A percentile compares a stretch with the other conserved stretches of the same genome.
These are phyloP conservation scores for Rhingia campestris DNA, from an alignment of 2,888 invertebrate species.

Conservation along the genomic window DNA sequence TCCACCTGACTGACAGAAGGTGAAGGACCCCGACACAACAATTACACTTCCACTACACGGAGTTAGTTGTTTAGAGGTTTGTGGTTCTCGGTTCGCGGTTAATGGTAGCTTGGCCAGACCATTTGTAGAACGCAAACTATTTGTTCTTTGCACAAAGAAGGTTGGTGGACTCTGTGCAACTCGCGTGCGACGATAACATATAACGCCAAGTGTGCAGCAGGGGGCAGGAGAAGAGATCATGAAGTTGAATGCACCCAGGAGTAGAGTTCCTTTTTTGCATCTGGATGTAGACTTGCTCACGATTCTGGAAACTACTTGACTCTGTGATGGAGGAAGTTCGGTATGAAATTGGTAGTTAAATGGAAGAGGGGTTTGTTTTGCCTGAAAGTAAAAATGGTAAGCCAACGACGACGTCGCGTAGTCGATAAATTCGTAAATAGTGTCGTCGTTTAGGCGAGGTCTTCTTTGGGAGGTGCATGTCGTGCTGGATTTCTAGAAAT, in stretches of 20 bases:
- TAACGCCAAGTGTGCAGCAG: conserved; percentile 15
- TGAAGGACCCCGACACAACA: conserved; percentile 69
- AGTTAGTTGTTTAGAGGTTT: conserved; percentile 43
- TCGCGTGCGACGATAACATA: conserved; percentile 27
- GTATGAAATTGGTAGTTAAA: conserved; percentile 22
- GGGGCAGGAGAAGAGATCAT: conserved; percentile 5
- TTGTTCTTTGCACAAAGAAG: conserved; percentile 59
- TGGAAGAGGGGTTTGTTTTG: conserved; percentile 27
- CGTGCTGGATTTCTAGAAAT: conserved; percentile 54
- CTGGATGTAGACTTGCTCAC: neutral
- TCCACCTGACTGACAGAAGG: conserved; percentile 73
- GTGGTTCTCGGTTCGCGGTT: conserved; percentile 34
- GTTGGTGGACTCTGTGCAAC: conserved; percentile 50
- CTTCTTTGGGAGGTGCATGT: conserved; percentile 35
- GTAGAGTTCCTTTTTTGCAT: neutral
- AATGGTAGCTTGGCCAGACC: conserved; percentile 41
- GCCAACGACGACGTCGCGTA: neutral
- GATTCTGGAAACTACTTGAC: conserved; percentile 15
- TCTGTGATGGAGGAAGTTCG: conserved; percentile 5
- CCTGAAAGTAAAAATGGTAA: conserved; percentile 50
- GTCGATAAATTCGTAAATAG: conserved; percentile 27
- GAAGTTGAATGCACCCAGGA: conserved; percentile 62
- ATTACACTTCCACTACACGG: conserved; percentile 51
- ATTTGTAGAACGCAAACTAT: conserved; percentile 53
- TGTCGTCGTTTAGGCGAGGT: conserved; percentile 38